Base-by-base conservation (phyloP, 2,113 vertebrate genomes). In the Cyphomyrus discorhynchus region DNA sequence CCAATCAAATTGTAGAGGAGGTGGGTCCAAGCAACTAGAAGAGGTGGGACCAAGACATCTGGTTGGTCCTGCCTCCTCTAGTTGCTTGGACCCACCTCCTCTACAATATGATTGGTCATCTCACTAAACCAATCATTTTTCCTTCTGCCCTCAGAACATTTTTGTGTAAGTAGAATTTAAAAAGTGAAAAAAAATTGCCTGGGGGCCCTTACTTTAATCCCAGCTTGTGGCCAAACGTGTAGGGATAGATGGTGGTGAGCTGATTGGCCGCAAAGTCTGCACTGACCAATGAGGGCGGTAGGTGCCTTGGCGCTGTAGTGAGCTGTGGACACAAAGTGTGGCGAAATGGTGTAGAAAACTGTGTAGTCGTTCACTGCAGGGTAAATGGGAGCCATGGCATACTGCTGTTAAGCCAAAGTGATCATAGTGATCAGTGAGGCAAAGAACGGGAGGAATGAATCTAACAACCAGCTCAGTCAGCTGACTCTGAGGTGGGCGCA, bases 251-350 rank as follows among this genome's bases (percentile, higher is more conserved):
- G 93, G 95, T 98, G 47, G 97, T 97, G 47, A 99, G 97, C 92
- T 97, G 97, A 95, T 99, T 99, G 87, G 98, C 98, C 88, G 98
- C 98, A 87, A 99, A 98, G 93, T 99, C 98, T 88, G 97, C 98
- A 52, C 98, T 99, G 91, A 99, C 95, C 94, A 99, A 94, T 84
- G 98, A 95, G 0, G 96, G 96, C 1, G 98, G 98, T 19, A 99
- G 95, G 91, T 96, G 96, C 89, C 96, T 97, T 0, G 98, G 98
- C 90, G 98, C 98, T 91, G 95, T 91, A 0, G 97, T 97, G 80
- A 99, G 96, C 98, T 99, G 93, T 42, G 94, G 95, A 93, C 91
- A 92, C n/a, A 91, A 88, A 80, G 1, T 58, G 42, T n/a, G 13
- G 53, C 42, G 31, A 6, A 85, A 27, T 9, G 15, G 24, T 47